Percentiles rank a stretch among this genome's conserved stretches.
phyloP scores from a whole-genome alignment of 2,113 vertebrate species.

The Strigops habroptila region DNA sequence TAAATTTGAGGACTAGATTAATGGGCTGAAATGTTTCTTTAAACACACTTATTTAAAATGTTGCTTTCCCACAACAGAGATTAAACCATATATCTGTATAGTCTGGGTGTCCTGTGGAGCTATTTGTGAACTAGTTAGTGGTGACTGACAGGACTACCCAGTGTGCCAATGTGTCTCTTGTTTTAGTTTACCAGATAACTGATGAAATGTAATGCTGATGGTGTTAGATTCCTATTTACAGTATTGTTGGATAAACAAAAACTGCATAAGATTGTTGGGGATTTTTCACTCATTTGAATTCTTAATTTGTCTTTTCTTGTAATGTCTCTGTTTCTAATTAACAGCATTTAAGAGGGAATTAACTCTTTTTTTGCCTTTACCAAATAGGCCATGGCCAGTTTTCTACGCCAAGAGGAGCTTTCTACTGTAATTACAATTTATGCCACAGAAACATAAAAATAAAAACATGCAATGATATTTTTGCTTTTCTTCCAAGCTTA shows the following conservation, averaged over 20 bases:
- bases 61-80: not conserved
- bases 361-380: conserved; percentile 27
- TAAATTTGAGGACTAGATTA: not conserved
- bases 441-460: not conserved
- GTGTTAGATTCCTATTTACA: conserved; percentile 67
- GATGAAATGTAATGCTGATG: conserved; percentile 65
- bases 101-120: not conserved
- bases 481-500: not conserved
- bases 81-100: not conserved
- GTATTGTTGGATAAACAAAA: conserved; percentile 68
- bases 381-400: not conserved
- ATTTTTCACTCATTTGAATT: conserved; percentile 68
- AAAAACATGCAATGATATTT: not conserved
- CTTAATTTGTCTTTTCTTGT: conserved; percentile 62
- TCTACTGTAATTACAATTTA: not conserved
- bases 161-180: conserved; percentile 22
- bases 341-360: conserved; percentile 36
- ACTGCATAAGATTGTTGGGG: conserved; percentile 42
- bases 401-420: not conserved
- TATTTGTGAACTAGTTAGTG: conserved; percentile 25
- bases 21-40: not conserved
- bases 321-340: conserved; percentile 73
- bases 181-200: conserved; percentile 67
- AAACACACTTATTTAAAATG: not conserved
- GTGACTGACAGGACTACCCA: conserved; percentile 67